Evolutionary conservation across 2,113 vertebrate species (phyloP).

Genomic region (Chlorodrepanis virens): DNA sequence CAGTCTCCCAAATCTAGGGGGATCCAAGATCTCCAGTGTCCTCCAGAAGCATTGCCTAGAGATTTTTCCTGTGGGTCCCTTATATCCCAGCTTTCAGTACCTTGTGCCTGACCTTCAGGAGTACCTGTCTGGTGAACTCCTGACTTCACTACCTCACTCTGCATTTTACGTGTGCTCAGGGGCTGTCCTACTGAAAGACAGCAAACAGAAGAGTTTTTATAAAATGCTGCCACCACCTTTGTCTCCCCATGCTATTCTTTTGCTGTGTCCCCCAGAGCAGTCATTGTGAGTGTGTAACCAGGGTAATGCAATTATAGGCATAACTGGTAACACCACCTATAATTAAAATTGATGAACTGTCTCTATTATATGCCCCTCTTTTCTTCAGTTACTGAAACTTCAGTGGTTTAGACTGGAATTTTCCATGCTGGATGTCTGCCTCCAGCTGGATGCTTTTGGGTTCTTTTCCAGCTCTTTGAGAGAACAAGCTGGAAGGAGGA

Average conservation of each 20-base stretch:
- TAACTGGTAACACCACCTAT: constrained; percentile 48
- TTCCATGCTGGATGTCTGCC: constrained; percentile 52
- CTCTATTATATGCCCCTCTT: constrained; percentile 30
- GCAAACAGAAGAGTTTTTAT: neutral
- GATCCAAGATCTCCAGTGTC: neutral
- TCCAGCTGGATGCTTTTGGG: constrained; percentile 37
- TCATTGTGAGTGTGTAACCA: constrained; percentile 42
- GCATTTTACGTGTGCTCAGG: neutral
- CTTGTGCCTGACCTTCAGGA: neutral
- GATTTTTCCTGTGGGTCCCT: neutral
- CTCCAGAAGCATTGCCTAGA: neutral
- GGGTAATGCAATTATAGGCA: constrained; percentile 34
- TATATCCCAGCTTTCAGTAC: neutral
- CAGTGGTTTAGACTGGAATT: constrained; percentile 52
- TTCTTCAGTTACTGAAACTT: constrained; percentile 19
- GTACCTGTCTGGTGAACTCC: neutral
- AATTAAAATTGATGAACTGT: constrained; percentile 48
- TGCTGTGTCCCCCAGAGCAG: neutral
- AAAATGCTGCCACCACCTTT: neutral
- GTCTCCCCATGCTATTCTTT: neutral
- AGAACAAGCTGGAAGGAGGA: constrained; percentile 6
- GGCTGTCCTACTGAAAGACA: neutral
- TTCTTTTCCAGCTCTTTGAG: constrained; percentile 38
- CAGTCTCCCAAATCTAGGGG: fast-evolving
- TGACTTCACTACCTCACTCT: neutral